Evolutionary conservation across 2,113 vertebrate genomes (phyloP), one percentile per base, ranked within the genome.

Genomic region (Tylochromis polylepis): DNA sequence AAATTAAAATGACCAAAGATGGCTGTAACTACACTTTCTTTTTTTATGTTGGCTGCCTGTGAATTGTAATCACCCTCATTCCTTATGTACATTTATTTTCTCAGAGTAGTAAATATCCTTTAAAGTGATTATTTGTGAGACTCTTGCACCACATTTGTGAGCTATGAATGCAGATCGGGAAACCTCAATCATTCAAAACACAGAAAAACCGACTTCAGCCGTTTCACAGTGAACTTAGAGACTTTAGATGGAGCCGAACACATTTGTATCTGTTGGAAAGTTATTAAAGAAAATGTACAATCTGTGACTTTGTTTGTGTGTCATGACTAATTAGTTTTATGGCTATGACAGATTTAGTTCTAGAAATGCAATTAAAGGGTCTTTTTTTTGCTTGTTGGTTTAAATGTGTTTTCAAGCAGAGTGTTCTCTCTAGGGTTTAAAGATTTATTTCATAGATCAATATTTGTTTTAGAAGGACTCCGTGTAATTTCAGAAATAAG

Each of bases 231-330:
- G 29, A 86, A 62, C 34, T 83, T 77, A 94, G 87, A 95, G 91
- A 91, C 88, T 90, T 93, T 67, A 93, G 81, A 38, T 92, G 83
- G 87, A 95, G 83, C 87, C 53, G 60, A 93, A 72, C 83, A 83
- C n/a, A 91, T 94, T 95, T 96, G 88, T 95, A 95, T 90, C 90
- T 87, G 88, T 94, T 94, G 90, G 88, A 91, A 93, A 94, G 84
- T 91, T 91, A 96, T 94, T 95, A 95, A 96, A 95, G 83, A 88
- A 88, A 65, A 53, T 70, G 56, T 83, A 87, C 20, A 75, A 72
- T 27, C 43, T 87, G 29, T 78, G 29, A 51, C 36, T 77, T 16
- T 10, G 41, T 1, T 27, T 75, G 67, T 75, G 67, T 85, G 24
- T 82, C 15, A 5, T 67, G 27, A 11, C 36, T 36, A 46, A 20